phyloP scores from a whole-genome alignment of 2,888 invertebrate genomes.

The Ganaspis brasiliensis region DNA sequence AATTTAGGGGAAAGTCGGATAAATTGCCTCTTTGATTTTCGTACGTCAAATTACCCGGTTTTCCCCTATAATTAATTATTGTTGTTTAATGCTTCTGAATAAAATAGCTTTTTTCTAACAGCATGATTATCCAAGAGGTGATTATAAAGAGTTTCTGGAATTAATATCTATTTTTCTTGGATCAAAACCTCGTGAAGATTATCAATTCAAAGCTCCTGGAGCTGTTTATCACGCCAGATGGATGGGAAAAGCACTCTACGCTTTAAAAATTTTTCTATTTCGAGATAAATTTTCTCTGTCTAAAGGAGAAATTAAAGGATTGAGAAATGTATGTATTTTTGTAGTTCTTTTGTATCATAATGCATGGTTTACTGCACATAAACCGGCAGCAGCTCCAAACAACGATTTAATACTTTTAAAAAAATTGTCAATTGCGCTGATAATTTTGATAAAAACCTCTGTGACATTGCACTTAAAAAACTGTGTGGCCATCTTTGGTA shows the following conservation, averaged over 20 bases:
- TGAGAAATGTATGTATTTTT: slow-evolving; percentile 52
- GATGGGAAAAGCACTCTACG: slow-evolving; percentile 69
- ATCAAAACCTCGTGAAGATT: neutral
- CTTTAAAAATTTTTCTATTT: slow-evolving; percentile 60
- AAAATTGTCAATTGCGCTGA: slow-evolving; percentile 44
- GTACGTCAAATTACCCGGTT: too few species aligned
- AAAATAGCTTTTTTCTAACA: too few species aligned
- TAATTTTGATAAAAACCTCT: slow-evolving; percentile 41
- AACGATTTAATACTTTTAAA: slow-evolving; percentile 50
- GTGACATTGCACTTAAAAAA: slow-evolving; percentile 48
- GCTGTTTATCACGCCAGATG: slow-evolving; percentile 68
- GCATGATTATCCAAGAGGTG: too few species aligned
- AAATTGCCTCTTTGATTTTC: too few species aligned
- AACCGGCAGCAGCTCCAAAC: slow-evolving; percentile 46
- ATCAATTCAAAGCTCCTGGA: slow-evolving; percentile 60
- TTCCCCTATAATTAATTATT: too few species aligned
- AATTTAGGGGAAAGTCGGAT: too few species aligned
- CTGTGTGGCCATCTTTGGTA: slow-evolving; percentile 52
- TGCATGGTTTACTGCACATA: slow-evolving; percentile 51
- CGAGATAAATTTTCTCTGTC: slow-evolving; percentile 48
- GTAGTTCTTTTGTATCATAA: slow-evolving; percentile 49
- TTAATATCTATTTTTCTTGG: slow-evolving; percentile 39
- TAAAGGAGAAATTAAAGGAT: neutral
- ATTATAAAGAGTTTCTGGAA: slow-evolving; percentile 65
- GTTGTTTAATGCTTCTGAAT: too few species aligned